These are phyloP conservation scores for Tapirus indicus DNA, from an alignment of 2,797 vertebrate species.

Conservation along the genomic window DNA sequence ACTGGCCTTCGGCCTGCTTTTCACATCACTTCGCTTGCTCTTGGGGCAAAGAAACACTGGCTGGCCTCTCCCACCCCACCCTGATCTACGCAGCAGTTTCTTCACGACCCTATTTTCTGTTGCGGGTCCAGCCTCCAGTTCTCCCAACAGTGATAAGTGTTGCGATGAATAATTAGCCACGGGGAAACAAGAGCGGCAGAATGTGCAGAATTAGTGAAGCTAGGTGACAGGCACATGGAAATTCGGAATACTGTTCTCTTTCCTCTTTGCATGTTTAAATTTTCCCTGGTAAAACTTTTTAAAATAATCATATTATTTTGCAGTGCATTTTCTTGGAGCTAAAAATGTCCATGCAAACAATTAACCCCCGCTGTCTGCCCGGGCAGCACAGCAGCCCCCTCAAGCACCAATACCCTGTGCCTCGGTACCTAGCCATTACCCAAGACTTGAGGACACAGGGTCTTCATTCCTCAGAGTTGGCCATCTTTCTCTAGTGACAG, in stretches of 20 bases:
- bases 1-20: neutral
- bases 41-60: neutral
- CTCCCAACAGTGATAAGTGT: neutral
- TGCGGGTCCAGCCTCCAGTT: neutral
- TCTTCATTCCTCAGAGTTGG: neutral
- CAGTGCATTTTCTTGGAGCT: neutral
- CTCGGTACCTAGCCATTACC: neutral
- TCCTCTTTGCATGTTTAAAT: neutral
- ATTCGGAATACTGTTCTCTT: neutral
- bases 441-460: fast-evolving
- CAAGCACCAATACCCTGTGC: neutral
- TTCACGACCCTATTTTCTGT: neutral
- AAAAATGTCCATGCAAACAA: neutral
- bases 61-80: neutral
- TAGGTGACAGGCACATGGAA: neutral
- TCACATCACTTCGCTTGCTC: neutral
- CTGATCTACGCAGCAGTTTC: neutral
- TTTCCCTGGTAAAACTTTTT: neutral
- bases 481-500: neutral
- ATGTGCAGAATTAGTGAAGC: neutral
- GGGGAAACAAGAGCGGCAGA: neutral
- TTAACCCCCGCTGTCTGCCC: fast-evolving
- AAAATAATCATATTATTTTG: neutral
- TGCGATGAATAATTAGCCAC: neutral
- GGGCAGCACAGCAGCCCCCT: fast-evolving